Conservation (phyloP, 2,888 invertebrate genomes). For the Chrysotoxum bicinctum region DNA sequence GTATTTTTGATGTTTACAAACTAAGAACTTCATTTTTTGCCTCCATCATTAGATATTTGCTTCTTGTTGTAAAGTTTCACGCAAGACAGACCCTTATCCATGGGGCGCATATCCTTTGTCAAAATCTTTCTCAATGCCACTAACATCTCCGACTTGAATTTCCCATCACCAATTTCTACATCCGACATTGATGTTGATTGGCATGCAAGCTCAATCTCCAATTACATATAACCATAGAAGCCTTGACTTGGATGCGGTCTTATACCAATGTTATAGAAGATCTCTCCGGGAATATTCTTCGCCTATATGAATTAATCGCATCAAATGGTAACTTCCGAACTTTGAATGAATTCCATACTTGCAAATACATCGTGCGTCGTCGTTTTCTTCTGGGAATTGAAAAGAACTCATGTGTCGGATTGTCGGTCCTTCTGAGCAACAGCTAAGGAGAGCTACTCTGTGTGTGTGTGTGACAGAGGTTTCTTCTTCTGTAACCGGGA, state of each 20-base stretch:
- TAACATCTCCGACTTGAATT: slow-evolving; percentile 27
- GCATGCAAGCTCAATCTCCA: slow-evolving; percentile 52
- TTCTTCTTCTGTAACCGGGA: neutral
- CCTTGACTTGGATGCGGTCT: slow-evolving; percentile 29
- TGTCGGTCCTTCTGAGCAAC: slow-evolving; percentile 34
- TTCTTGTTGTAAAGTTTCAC: neutral
- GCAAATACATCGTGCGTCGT: neutral
- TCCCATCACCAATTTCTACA: slow-evolving; percentile 21
- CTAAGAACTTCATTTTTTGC: no score
- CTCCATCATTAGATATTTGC: neutral
- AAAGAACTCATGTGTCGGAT: slow-evolving; percentile 55
- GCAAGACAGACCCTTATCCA: neutral
- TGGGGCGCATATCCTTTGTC: neutral
- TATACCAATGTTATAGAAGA: neutral
- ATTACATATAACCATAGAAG: slow-evolving; percentile 44
- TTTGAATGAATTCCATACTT: slow-evolving; percentile 46
- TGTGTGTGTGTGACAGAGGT: neutral
- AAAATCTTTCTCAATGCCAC: slow-evolving; percentile 13
- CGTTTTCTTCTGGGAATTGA: slow-evolving; percentile 39
- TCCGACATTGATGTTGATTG: slow-evolving; percentile 64
- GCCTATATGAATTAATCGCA: slow-evolving; percentile 51
- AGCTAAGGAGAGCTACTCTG: neutral
- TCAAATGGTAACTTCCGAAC: slow-evolving; percentile 52
- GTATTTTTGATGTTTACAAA: no score
- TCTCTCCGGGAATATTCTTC: slow-evolving; percentile 17